A percentile compares a stretch with the other conserved stretches of the same genome.
Evolutionary conservation across 1,140 invertebrate species (phyloP).

Genomic region (Neodiprion virginianus): DNA sequence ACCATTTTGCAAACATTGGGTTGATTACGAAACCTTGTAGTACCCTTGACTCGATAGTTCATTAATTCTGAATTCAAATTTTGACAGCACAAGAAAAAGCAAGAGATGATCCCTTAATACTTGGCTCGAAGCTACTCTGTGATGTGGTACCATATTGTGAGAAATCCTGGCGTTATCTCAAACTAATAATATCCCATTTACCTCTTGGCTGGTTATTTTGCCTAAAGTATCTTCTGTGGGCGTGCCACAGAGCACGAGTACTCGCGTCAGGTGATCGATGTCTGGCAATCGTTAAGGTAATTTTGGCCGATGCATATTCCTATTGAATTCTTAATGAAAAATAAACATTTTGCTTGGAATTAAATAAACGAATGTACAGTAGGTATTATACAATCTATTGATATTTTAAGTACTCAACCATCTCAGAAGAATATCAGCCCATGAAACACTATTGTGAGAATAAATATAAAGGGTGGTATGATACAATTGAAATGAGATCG

Average conservation of each 20-base stretch:
- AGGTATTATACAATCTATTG: no score
- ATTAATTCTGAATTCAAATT: neutral
- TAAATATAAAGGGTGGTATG: neutral
- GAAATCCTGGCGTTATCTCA: constrained; percentile 11
- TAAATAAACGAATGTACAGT: no score
- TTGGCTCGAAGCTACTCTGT: neutral
- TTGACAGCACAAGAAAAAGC: neutral
- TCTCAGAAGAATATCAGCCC: neutral
- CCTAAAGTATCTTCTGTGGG: constrained; percentile 82
- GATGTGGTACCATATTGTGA: neutral
- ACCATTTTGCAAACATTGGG: neutral
- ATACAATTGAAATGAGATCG: no score
- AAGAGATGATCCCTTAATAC: neutral
- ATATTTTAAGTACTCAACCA: no score
- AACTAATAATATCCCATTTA: constrained; percentile 58
- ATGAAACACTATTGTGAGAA: neutral
- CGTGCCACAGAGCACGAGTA: constrained; percentile 86
- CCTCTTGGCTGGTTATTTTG: constrained; percentile 90
- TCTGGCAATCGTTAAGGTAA: constrained; percentile 70
- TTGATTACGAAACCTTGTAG: neutral
- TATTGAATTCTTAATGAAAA: neutral
- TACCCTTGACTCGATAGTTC: no score
- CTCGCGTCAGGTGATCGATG: constrained; percentile 91
- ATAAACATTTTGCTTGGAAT: neutral
- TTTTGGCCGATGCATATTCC: constrained; percentile 25